phyloP scores from a whole-genome alignment of 2,797 vertebrate genomes.

The Alcedo quadribrachys region DNA sequence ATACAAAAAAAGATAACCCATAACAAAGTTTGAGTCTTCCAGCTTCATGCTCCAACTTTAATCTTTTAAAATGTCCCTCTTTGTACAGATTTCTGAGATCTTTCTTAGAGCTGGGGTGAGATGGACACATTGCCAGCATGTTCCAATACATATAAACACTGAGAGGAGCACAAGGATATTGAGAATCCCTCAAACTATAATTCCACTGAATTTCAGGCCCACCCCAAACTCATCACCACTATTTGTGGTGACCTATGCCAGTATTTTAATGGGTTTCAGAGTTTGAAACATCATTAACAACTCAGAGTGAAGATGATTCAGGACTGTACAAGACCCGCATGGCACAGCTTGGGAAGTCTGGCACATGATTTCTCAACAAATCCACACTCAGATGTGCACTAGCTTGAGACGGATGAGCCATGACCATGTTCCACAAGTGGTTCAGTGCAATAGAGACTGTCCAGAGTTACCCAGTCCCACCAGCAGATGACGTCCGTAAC shows the following conservation, averaged over 20 bases:
- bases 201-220: background rate
- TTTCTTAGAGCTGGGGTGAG: accelerated
- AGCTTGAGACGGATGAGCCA: background rate
- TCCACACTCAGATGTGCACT: background rate
- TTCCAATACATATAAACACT: background rate
- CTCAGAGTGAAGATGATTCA: accelerated
- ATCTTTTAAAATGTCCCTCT: background rate
- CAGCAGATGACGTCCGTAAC: background rate
- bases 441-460: background rate
- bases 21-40: background rate
- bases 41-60: background rate
- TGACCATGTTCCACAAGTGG: background rate
- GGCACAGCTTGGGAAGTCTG: background rate
- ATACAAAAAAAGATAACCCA: background rate
- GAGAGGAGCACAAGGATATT: background rate
- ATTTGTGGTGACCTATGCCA: too few relatives aligned
- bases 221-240: background rate
- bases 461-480: background rate
- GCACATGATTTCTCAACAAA: background rate
- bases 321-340: too few relatives aligned
- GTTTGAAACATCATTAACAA: background rate
- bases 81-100: background rate
- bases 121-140: background rate
- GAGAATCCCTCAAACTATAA: background rate
- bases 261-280: background rate